Evolutionary conservation across 2,888 invertebrate species (phyloP).

Genomic region (Chymomyza fuscimana): DNA sequence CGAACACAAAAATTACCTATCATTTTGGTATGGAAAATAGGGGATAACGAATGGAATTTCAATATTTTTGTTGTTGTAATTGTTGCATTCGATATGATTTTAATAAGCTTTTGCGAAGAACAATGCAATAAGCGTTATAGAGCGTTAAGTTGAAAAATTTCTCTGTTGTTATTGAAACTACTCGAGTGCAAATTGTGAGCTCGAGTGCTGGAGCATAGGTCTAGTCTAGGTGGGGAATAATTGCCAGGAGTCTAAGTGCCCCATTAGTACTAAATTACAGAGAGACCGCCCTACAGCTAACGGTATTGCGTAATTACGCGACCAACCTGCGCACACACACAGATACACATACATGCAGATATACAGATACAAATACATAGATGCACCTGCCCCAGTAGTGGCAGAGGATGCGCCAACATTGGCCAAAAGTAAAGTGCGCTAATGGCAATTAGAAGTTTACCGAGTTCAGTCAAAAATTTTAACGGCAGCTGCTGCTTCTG

Average conservation of each 20-base stretch:
- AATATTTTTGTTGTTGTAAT: no score
- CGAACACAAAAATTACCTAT: no score
- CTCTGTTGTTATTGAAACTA: slow-evolving; percentile 37
- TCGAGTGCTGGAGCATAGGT: slow-evolving; percentile 23
- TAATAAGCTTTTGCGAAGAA: neutral
- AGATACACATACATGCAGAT: neutral
- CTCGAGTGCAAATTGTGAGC: slow-evolving; percentile 41
- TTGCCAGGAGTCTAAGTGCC: slow-evolving; percentile 68
- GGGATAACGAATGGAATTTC: no score
- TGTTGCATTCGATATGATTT: no score
- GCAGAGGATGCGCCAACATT: slow-evolving; percentile 14
- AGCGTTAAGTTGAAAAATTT: neutral
- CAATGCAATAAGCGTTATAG: neutral
- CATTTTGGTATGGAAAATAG: no score
- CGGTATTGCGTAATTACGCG: slow-evolving; percentile 68
- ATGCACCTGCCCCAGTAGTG: slow-evolving; percentile 6
- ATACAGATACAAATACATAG: neutral
- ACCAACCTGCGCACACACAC: slow-evolving; percentile 19
- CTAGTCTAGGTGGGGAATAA: slow-evolving; percentile 60
- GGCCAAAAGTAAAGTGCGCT: slow-evolving; percentile 69
- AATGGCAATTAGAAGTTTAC: slow-evolving; percentile 73
- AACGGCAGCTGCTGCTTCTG: slow-evolving; percentile 55
- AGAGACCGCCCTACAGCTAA: slow-evolving; percentile 42
- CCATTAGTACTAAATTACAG: slow-evolving; percentile 72
- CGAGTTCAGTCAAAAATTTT: slow-evolving; percentile 71